phyloP scores from a whole-genome alignment of 2,113 vertebrate genomes.

The Pomatostomus ruficeps region DNA sequence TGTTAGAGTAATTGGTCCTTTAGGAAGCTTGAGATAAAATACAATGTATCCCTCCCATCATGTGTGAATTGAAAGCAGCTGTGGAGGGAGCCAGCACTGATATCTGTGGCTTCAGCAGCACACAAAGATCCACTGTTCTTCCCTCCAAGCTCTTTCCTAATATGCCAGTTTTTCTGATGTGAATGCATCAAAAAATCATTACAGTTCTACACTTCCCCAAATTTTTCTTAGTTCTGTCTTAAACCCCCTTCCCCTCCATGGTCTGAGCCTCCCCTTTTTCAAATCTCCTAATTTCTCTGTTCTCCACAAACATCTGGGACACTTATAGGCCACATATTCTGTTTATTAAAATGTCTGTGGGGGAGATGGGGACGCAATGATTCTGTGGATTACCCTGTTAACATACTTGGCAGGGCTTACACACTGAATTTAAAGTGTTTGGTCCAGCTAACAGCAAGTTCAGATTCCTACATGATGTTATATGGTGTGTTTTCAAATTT shows the following conservation, averaged over 20 bases:
- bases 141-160: neutral
- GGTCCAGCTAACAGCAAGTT: neutral
- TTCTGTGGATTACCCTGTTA: neutral
- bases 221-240: neutral
- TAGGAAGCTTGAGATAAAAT: neutral
- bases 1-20: neutral
- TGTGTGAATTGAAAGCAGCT: neutral
- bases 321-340: neutral
- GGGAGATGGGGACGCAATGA: neutral
- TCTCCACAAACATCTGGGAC: neutral
- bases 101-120: neutral
- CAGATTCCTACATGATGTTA: neutral
- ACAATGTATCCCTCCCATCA: neutral
- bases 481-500: rapidly evolving
- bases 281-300: neutral
- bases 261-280: neutral
- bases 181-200: neutral
- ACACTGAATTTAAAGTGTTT: neutral
- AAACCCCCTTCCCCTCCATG: neutral
- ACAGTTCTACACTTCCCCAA: neutral
- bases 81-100: neutral
- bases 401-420: neutral
- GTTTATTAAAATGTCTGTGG: neutral
- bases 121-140: neutral
- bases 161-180: neutral